phyloP scores from a whole-genome alignment of 2,888 invertebrate species.

The Microctonus hyperodae region DNA sequence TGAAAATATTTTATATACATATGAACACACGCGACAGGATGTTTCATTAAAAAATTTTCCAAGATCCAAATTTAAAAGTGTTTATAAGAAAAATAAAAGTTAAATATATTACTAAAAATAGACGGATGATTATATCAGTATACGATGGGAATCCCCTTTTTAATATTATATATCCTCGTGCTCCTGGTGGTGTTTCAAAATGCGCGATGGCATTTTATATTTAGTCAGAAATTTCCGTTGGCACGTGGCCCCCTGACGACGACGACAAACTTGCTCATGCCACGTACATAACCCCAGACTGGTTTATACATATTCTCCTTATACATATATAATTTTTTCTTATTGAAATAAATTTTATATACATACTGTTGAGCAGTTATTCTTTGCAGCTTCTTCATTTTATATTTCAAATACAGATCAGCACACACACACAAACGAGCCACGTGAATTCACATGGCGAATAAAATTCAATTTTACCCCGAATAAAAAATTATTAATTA shows the following conservation, averaged over 20 bases:
- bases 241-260: conserved; percentile 27
- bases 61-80: not conserved
- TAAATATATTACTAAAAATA: not conserved
- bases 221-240: conserved; percentile 32
- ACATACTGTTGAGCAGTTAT: not conserved
- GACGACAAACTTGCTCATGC: conserved; percentile 1
- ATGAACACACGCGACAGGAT: not conserved
- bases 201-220: conserved; percentile 24
- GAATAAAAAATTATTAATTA: too few species aligned
- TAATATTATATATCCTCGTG: too few species aligned
- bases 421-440: not conserved
- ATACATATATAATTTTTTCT: conserved; percentile 3
- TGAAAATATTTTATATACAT: too few species aligned
- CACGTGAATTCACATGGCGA: conserved; percentile 6
- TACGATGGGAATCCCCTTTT: not conserved
- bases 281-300: conserved; percentile 6
- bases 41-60: not conserved
- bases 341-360: not conserved
- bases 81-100: not conserved
- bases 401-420: too few species aligned
- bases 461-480: too few species aligned
- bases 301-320: not conserved
- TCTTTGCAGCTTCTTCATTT: not conserved
- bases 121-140: not conserved
- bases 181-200: conserved; percentile 2